phyloP scores from a whole-genome alignment of 2,113 vertebrate genomes.

The Monarcha castaneiventris region DNA sequence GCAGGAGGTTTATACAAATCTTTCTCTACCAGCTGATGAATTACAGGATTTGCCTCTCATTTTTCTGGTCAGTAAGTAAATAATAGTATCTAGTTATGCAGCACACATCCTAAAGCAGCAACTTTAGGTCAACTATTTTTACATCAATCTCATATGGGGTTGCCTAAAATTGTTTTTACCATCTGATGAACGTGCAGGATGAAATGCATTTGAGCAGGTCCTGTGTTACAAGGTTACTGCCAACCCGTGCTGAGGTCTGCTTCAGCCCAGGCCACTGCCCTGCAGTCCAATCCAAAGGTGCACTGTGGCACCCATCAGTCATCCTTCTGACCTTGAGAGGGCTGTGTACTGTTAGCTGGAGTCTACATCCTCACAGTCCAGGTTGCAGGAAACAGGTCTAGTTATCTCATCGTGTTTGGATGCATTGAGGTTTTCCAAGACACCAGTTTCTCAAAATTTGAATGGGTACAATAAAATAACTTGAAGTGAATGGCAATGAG shows the following conservation, averaged over 20 bases:
- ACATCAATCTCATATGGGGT: neutral
- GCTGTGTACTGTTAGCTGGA: neutral
- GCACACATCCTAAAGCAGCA: neutral
- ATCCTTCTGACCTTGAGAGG: neutral
- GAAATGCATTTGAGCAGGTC: neutral
- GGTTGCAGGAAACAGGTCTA: neutral
- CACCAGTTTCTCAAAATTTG: conserved; percentile 26
- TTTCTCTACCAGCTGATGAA: neutral
- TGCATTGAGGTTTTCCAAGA: conserved; percentile 32
- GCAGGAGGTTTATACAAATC: neutral
- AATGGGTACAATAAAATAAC: neutral
- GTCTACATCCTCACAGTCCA: neutral
- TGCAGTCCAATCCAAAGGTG: neutral
- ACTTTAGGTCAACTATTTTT: neutral
- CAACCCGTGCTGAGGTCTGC: conserved; percentile 41
- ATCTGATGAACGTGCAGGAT: neutral
- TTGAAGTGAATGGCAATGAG: conserved; percentile 51
- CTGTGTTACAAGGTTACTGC: neutral
- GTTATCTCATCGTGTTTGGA: conserved; percentile 6
- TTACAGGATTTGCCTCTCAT: neutral
- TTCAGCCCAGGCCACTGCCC: neutral
- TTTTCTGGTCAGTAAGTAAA: neutral
- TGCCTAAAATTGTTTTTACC: neutral
- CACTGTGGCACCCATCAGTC: neutral
- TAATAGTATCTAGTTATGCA: neutral